phyloP scores from a whole-genome alignment of 2,888 invertebrate genomes.

The Argynnis bischoffii region DNA sequence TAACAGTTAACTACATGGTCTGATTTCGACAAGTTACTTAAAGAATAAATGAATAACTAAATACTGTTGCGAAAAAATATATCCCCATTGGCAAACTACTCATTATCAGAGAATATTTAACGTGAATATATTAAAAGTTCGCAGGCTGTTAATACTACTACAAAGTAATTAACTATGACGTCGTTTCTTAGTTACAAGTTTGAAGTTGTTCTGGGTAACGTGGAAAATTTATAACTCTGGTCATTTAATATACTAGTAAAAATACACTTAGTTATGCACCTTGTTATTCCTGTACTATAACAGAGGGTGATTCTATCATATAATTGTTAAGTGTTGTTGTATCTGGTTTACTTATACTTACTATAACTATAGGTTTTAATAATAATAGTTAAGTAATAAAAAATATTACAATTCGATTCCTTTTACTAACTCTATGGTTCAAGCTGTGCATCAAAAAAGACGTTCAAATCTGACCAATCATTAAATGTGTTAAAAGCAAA shows the following conservation, averaged over 20 bases:
- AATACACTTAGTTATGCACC: slow-evolving; percentile 51
- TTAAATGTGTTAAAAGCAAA: too few species aligned
- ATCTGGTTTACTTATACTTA: too few species aligned
- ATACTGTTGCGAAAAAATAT: background rate
- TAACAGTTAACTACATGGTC: too few species aligned
- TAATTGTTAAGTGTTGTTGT: too few species aligned
- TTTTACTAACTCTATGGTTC: too few species aligned
- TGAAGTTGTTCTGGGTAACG: slow-evolving; percentile 44
- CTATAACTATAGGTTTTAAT: too few species aligned
- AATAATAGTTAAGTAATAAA: too few species aligned
- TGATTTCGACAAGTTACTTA: background rate
- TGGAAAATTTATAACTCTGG: slow-evolving; percentile 58
- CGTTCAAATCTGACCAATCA: too few species aligned
- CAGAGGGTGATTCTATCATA: background rate
- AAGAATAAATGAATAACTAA: background rate
- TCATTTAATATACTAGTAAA: slow-evolving; percentile 48
- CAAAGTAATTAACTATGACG: slow-evolving; percentile 70
- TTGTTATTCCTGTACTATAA: slow-evolving; percentile 1
- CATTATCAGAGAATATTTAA: slow-evolving; percentile 32
- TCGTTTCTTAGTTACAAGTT: slow-evolving; percentile 48
- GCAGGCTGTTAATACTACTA: slow-evolving; percentile 66
- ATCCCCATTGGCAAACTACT: background rate
- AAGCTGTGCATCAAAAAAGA: too few species aligned
- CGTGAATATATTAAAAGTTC: slow-evolving; percentile 54
- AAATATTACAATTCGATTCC: too few species aligned